phyloP scores from a whole-genome alignment of 1,140 invertebrate species.

The Drosophila nasuta region DNA sequence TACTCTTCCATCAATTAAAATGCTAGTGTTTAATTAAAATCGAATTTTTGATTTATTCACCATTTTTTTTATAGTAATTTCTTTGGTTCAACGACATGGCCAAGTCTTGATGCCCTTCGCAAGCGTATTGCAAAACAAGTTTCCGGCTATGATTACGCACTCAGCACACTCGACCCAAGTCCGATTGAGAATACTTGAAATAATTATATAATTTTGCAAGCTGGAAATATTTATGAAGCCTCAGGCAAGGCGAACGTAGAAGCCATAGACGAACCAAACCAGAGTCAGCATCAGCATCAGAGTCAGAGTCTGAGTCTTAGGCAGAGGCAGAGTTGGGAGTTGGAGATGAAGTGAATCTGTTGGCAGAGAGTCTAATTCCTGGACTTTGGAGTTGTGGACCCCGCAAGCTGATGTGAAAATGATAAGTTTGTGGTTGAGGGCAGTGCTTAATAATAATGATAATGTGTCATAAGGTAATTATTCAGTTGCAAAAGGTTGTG shows the following conservation, averaged over 20 bases:
- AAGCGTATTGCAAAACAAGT: slow-evolving; percentile 38
- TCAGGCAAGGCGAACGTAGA: slow-evolving; percentile 15
- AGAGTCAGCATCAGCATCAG: too few relatives aligned
- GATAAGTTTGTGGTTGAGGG: slow-evolving; percentile 56
- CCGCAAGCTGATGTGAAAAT: slow-evolving; percentile 53
- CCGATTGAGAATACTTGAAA: slow-evolving; percentile 63
- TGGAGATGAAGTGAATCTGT: slow-evolving; percentile 18
- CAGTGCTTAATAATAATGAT: slow-evolving; percentile 75
- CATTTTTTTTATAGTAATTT: too few relatives aligned
- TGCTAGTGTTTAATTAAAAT: too few relatives aligned
- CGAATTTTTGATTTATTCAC: too few relatives aligned
- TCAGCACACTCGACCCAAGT: slow-evolving; percentile 35
- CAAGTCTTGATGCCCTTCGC: neutral
- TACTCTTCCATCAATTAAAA: too few relatives aligned
- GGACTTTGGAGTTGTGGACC: slow-evolving; percentile 28
- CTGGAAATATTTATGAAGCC: slow-evolving; percentile 70
- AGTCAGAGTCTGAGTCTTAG: too few relatives aligned
- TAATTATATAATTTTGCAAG: slow-evolving; percentile 79
- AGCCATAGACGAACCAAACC: neutral
- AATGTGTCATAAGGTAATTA: slow-evolving; percentile 83
- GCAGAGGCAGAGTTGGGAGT: neutral
- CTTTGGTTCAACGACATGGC: neutral
- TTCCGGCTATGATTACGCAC: slow-evolving; percentile 47
- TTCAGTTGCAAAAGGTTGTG: slow-evolving; percentile 75
- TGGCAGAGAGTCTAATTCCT: slow-evolving; percentile 55